Evolutionary conservation across 2,797 vertebrate genomes (phyloP), one percentile per base, ranked within the genome.

Genomic region (Melanotaenia nigrans): DNA sequence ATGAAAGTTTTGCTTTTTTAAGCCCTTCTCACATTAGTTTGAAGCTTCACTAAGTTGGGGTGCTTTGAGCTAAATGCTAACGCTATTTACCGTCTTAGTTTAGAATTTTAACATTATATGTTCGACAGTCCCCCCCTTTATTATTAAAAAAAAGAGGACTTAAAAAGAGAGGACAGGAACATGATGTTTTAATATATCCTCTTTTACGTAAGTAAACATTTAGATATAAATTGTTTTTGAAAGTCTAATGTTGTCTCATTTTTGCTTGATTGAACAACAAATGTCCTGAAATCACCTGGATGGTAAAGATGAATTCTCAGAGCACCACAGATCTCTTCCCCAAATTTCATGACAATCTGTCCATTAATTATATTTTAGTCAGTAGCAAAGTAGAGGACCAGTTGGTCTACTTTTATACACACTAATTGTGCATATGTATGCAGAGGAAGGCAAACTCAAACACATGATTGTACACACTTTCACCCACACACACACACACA

Each of bases 361-460:
- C 24, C 1, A 14, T 57, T 20, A 64, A 51, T 65, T 65, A 38
- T 36, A 30, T 57, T 59, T 22, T 9, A 57, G 24, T 45, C 30
- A n/a, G 32, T 18, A 36, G 24, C 42, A 28, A 72, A 64, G 25
- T 65, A 55, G 16, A 45, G 42, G 59, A 63, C 55, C 54, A 59
- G 60, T 68, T 75, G 22, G 10, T 81, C 78, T 47, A 53, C 35
- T 74, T 83, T 81, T 70, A 55, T 28, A 33, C 62, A 42, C 70
- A 66, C 30, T 70, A 71, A 85, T 71, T 80, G 47, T 79, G 71
- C 69, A 68, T 64, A 33, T 70, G 22, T 62, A 64, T 49, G 56
- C 30, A 62, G 49, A 65, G 38, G 57, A 62, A 81, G 56, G 77
- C 55, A 59, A 61, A 64, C 55, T 73, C 66, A 47, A 36, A 61